Conservation (phyloP, 2,888 invertebrate genomes). For the Cremastinae sp. region DNA sequence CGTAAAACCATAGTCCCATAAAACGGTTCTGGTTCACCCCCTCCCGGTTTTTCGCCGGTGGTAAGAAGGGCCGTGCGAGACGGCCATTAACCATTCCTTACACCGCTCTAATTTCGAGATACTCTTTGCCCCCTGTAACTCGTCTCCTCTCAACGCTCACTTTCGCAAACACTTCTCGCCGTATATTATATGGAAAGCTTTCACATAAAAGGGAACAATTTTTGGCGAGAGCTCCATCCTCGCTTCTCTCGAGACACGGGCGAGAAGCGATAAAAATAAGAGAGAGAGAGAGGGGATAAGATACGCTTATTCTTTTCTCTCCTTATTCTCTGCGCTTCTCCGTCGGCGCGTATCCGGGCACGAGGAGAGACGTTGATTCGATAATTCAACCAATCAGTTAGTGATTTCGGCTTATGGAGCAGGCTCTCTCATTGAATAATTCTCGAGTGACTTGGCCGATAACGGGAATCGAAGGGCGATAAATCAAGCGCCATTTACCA, state of each 20-base stretch:
- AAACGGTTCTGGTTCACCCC: slow-evolving; percentile 71
- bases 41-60: slow-evolving; percentile 28
- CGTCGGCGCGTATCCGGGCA: too few species aligned
- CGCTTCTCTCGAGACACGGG: background rate
- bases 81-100: slow-evolving; percentile 76
- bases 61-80: slow-evolving; percentile 65
- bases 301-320: too few species aligned
- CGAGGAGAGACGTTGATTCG: too few species aligned
- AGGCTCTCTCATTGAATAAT: background rate
- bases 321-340: too few species aligned
- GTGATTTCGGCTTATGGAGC: background rate
- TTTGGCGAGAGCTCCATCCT: background rate
- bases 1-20: slow-evolving; percentile 77
- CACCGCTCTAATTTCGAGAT: slow-evolving; percentile 71
- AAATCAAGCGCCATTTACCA: slow-evolving; percentile 16
- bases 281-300: too few species aligned
- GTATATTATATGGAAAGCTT: slow-evolving; percentile 13
- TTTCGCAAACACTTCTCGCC: slow-evolving; percentile 26
- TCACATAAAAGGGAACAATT: slow-evolving; percentile 9
- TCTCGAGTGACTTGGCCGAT: background rate
- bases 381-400: too few species aligned
- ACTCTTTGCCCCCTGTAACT: slow-evolving; percentile 20
- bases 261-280: too few species aligned
- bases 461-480: slow-evolving; percentile 4
- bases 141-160: slow-evolving; percentile 36